Evolutionary conservation across 2,888 invertebrate genomes (phyloP).

Genomic region (Matsumyia berberina): DNA sequence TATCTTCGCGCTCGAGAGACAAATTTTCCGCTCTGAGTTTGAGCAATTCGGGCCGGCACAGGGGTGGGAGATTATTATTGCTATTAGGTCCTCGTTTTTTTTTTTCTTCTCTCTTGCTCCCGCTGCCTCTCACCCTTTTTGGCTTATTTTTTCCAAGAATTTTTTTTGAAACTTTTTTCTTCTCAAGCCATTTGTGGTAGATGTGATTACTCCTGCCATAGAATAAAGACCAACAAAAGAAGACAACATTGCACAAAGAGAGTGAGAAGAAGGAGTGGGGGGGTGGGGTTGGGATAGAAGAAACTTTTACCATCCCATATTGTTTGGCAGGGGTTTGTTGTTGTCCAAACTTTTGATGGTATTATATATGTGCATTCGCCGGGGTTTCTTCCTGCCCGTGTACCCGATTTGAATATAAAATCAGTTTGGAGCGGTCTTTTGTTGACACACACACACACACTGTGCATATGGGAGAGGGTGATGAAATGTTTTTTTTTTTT

Average conservation of each 20-base stretch:
- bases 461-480: neutral
- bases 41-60: neutral
- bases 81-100: conserved; percentile 1
- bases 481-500: neutral
- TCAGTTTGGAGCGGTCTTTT: conserved; percentile 4
- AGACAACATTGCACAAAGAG: neutral
- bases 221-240: neutral
- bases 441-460: conserved; percentile 1
- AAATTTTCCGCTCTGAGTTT: conserved; percentile 51
- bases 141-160: neutral
- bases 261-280: neutral
- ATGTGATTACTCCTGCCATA: conserved; percentile 3
- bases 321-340: conserved; percentile 32
- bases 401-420: conserved; percentile 48
- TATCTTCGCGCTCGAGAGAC: conserved; percentile 46
- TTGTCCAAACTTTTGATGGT: conserved; percentile 34
- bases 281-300: neutral
- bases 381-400: conserved; percentile 10
- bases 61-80: conserved; percentile 13
- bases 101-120: neutral
- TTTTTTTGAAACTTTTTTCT: conserved; percentile 5
- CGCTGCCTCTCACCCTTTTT: neutral
- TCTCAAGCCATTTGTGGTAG: conserved; percentile 4
- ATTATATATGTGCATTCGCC: conserved; percentile 20
- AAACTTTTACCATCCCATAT: conserved; percentile 48